These are phyloP conservation scores for Ormyrus nitidulus DNA, from an alignment of 2,888 invertebrate species.

Conservation along the genomic window DNA sequence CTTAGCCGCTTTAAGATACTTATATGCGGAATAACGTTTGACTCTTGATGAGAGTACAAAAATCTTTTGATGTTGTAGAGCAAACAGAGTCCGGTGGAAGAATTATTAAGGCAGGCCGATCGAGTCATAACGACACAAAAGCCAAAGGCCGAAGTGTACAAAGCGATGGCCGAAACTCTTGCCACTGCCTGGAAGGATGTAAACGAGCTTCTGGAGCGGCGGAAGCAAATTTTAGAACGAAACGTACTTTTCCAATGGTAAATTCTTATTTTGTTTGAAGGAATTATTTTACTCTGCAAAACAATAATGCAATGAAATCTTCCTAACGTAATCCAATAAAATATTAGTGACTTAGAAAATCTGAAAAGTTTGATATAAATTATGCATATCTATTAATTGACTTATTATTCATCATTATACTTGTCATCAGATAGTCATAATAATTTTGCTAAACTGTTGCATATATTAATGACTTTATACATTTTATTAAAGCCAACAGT, in stretches of 20 bases:
- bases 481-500: too few species aligned
- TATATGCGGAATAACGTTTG: too few species aligned
- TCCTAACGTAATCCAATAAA: background rate
- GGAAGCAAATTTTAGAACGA: conserved; percentile 86
- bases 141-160: conserved; percentile 87
- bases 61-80: conserved; percentile 77
- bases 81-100: conserved; percentile 92
- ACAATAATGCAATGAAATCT: background rate
- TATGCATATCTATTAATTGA: too few species aligned
- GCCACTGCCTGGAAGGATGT: conserved; percentile 89
- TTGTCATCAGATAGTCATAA: too few species aligned
- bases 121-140: conserved; percentile 86
- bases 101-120: conserved; percentile 91
- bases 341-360: too few species aligned
- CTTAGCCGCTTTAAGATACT: too few species aligned
- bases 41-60: too few species aligned
- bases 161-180: conserved; percentile 90
- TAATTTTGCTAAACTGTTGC: too few species aligned
- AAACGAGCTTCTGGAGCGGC: conserved; percentile 85
- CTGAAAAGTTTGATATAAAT: too few species aligned
- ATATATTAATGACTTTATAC: too few species aligned
- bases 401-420: too few species aligned
- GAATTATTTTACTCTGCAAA: background rate
- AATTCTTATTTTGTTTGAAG: conserved; percentile 39
- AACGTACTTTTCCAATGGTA: conserved; percentile 87